Base-by-base conservation (phyloP, 2,888 invertebrate species). In the Neoascia interrupta region DNA sequence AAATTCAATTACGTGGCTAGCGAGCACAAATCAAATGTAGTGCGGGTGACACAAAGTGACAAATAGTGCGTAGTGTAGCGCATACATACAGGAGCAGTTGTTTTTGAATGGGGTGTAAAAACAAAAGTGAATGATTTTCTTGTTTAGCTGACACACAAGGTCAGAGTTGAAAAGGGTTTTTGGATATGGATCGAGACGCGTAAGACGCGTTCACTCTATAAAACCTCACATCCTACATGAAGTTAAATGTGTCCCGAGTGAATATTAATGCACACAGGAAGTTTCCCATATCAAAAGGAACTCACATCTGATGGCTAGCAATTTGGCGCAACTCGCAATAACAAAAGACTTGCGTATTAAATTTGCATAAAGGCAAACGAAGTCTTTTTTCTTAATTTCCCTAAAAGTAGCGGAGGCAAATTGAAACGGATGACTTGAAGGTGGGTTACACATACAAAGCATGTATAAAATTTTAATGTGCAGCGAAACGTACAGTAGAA, bases 1-100 rank as follows among this genome's bases (percentile, higher is more conserved):
- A 36, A 64, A 64, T 64, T 64, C 43, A 54, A 64, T 64, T 45
- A 64, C 13, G 16, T 11, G 16, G 36, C 26, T 26, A 15, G 28
- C 1, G 23, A n/a, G 26, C 21, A 15, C 21, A 31, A 34, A 51
- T 43, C 51, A 43, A 10, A 63, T 34, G 26, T 11, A 18, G 36
- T 26, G 36, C 18, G 34, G 39, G 51, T 64, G 63, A 64, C 34
- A 43, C 15, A n/a, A n/a, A n/a, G n/a, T n/a, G n/a, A n/a, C n/a
- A n/a, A n/a, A 11, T 26, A 45, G 11, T 23, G 36, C 36, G 19
- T 36, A 34, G 8, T 2, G 19, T 15, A 45, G 13, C 6, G n/a
- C n/a, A n/a, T n/a, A n/a, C n/a, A n/a, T n/a, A n/a, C n/a, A n/a
- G n/a, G n/a, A n/a, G n/a, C n/a, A n/a, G n/a, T n/a, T n/a, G n/a